A percentile compares a stretch with the other conserved stretches of the same genome.
These are phyloP conservation scores for Saimiri boliviensis DNA, from an alignment of 2,113 vertebrate genomes.

Conservation along the genomic window DNA sequence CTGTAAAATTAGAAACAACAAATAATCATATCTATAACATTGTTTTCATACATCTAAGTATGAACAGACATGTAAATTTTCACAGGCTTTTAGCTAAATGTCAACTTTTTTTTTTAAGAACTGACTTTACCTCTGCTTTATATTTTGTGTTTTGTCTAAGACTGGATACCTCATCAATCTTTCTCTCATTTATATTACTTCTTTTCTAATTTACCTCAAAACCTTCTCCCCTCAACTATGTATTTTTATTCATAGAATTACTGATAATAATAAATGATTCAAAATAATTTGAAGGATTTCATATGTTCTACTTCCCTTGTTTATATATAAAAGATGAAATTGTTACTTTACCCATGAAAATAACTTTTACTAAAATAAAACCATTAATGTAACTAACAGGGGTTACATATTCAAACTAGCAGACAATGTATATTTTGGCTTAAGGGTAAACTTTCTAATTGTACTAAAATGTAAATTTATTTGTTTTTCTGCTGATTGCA, in stretches of 20 bases:
- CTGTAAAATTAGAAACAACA: not conserved
- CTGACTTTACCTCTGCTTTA: not conserved
- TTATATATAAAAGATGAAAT: not conserved
- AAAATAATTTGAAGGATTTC: conserved; percentile 12
- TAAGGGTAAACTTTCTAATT: not conserved
- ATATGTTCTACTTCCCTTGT: not conserved
- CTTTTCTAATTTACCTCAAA: not conserved
- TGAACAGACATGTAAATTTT: not conserved
- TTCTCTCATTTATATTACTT: not conserved
- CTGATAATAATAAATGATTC: not conserved
- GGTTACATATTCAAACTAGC: not conserved
- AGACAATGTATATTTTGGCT: not conserved
- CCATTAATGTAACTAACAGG: not conserved
- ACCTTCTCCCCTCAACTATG: not conserved
- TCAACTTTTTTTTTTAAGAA: not conserved
- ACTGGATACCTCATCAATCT: not conserved
- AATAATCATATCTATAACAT: not conserved
- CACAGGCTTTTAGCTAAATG: not conserved
- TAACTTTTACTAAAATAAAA: not conserved
- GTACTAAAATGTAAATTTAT: not conserved
- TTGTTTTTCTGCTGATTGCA: not conserved
- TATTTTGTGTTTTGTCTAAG: not conserved
- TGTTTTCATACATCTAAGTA: not conserved
- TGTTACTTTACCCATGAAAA: not conserved
- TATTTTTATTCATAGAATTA: not conserved